Base-by-base conservation (phyloP, 1,140 invertebrate species). In the Aphaenogaster floridana region DNA sequence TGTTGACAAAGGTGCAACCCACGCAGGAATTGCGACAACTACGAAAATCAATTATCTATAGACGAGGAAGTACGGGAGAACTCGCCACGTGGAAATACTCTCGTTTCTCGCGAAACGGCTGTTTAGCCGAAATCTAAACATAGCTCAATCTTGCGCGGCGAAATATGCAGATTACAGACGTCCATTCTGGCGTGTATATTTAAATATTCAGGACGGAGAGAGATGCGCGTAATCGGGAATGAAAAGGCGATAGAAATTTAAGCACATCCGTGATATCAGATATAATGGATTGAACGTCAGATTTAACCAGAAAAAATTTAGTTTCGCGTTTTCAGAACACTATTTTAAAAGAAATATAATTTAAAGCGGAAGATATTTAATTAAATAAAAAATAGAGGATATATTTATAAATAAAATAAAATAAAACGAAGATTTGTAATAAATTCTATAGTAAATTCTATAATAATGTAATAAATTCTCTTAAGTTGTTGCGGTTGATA, bases 81-180 rank as follows among this genome's bases (percentile, higher is more conserved):
- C 8, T 42, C 15, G 36, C 36, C 28, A 17, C 76, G 45, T 17
- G 3, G 42, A 11, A 74, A 74, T 42, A 8, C 2, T 42, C 50
- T 69, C 63, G 39, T n/a, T 45, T 54, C 21, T 81, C 21, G 39
- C 39, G 21, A 15, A 71, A 54, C 63, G 42, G 63, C 2, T 7
- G 15, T 57, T 71, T 57, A 57, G 21, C 15, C 5, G 39, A 57
- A 57, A 45, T 71, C 79, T 81, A 81, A 81, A 81, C 36, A 57
- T 81, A 81, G 50, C 79, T 71, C 52, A n/a, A 68, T 68, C 7
- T 45, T 42, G 2, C 34, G 15, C 15, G 8, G 57, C 36, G 15
- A 79, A n/a, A 34, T 45, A 15, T 34, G 15, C 9, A 34, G 48
- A 42, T 80, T 66, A 66, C 17, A 39, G 28, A 50, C 17, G 8